These are phyloP conservation scores for Leptopterna dolabrata DNA, from an alignment of 2,888 invertebrate species.

Conservation along the genomic window DNA sequence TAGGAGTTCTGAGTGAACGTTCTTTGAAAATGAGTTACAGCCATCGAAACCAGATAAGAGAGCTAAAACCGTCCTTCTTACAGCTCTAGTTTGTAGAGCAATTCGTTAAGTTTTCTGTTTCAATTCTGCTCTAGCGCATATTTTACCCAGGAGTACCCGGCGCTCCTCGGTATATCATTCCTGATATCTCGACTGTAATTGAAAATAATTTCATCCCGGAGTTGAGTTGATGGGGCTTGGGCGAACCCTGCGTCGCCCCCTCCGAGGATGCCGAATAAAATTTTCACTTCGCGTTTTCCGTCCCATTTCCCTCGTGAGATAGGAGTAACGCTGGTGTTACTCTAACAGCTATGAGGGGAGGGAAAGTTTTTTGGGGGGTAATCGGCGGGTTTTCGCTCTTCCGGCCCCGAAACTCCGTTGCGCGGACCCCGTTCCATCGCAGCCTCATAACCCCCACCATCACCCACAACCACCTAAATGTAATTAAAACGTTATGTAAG, in stretches of 20 bases:
- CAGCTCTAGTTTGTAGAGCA: too few species aligned
- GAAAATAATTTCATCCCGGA: not conserved
- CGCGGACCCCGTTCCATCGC: not conserved
- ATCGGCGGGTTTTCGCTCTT: conserved; percentile 33
- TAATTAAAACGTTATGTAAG: not conserved
- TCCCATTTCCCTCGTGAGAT: conserved; percentile 35
- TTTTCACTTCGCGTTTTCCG: conserved; percentile 35
- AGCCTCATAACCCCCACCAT: not conserved
- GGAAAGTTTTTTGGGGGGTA: not conserved
- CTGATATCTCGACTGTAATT: not conserved
- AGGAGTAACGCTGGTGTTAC: conserved; percentile 28
- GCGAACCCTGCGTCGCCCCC: not conserved
- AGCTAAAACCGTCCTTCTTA: too few species aligned
- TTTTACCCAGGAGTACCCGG: not conserved
- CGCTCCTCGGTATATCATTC: not conserved
- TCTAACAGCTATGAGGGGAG: not conserved
- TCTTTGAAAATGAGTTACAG: too few species aligned
- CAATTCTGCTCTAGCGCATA: not conserved
- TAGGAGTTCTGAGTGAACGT: too few species aligned
- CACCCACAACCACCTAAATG: not conserved
- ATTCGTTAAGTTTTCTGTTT: too few species aligned
- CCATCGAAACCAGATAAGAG: too few species aligned
- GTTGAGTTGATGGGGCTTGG: not conserved
- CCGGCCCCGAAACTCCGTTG: not conserved
- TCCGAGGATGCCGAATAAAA: not conserved